Percentiles rank a stretch among this genome's conserved stretches.
phyloP scores from a whole-genome alignment of 2,113 vertebrate genomes.

The Rissa tridactyla region DNA sequence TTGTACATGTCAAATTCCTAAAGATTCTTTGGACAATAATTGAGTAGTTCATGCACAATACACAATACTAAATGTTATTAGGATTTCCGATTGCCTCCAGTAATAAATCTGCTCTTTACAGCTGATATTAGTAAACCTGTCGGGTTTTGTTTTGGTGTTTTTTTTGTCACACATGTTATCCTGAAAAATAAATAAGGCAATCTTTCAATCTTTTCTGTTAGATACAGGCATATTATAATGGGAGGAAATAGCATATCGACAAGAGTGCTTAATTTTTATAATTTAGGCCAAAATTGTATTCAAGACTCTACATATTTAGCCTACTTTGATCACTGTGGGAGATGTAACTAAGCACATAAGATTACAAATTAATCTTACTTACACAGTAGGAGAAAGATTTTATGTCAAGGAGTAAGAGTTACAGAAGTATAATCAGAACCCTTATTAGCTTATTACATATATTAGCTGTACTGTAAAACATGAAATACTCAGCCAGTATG shows the following conservation, averaged over 20 bases:
- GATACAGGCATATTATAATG: background rate
- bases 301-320: background rate
- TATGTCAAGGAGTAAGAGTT: conserved; percentile 23
- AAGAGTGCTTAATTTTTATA: background rate
- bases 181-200: background rate
- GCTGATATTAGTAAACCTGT: background rate
- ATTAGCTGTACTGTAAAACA: background rate
- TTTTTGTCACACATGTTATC: background rate
- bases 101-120: background rate
- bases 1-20: background rate
- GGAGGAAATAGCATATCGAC: background rate
- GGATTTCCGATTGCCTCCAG: background rate
- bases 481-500: background rate
- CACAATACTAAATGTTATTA: background rate
- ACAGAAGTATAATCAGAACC: conserved; percentile 5
- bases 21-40: background rate
- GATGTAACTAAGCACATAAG: conserved; percentile 1
- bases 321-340: background rate
- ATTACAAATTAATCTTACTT: conserved; percentile 54
- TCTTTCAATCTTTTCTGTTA: background rate
- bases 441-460: background rate
- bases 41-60: background rate
- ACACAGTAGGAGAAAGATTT: conserved; percentile 25
- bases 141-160: background rate
- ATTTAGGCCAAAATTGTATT: background rate